These are phyloP conservation scores for Tupaia chinensis DNA, from an alignment of 2,113 vertebrate genomes.

Conservation along the genomic window DNA sequence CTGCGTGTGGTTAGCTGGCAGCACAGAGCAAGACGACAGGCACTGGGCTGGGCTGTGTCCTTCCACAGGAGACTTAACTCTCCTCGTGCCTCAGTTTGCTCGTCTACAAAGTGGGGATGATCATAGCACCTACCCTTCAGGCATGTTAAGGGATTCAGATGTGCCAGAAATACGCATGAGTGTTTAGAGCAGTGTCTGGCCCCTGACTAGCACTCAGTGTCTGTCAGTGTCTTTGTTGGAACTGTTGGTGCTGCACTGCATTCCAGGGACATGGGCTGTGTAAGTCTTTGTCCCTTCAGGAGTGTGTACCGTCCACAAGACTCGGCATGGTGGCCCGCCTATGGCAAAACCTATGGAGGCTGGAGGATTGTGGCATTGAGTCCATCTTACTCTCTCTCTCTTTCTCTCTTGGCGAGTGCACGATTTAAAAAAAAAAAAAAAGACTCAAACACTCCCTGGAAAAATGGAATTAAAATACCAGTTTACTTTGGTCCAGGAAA, in stretches of 20 bases:
- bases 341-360: too few relatives aligned
- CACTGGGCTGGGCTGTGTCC: background rate
- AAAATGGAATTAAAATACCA: too few relatives aligned
- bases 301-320: too few relatives aligned
- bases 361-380: too few relatives aligned
- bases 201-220: background rate
- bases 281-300: background rate
- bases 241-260: background rate
- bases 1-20: background rate
- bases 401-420: too few relatives aligned
- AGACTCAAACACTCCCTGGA: too few relatives aligned
- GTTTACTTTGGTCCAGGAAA: too few relatives aligned
- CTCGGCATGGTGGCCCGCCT: too few relatives aligned
- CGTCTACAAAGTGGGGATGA: background rate
- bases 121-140: background rate
- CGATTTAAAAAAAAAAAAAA: too few relatives aligned
- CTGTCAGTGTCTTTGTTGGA: background rate
- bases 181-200: too few relatives aligned
- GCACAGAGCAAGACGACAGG: background rate
- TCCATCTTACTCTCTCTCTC: too few relatives aligned
- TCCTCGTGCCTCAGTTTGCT: background rate
- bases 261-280: background rate
- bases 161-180: accelerated
- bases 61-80: accelerated
- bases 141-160: background rate